phyloP scores from a whole-genome alignment of 2,113 vertebrate species.

The Oxygymnocypris stewartii region DNA sequence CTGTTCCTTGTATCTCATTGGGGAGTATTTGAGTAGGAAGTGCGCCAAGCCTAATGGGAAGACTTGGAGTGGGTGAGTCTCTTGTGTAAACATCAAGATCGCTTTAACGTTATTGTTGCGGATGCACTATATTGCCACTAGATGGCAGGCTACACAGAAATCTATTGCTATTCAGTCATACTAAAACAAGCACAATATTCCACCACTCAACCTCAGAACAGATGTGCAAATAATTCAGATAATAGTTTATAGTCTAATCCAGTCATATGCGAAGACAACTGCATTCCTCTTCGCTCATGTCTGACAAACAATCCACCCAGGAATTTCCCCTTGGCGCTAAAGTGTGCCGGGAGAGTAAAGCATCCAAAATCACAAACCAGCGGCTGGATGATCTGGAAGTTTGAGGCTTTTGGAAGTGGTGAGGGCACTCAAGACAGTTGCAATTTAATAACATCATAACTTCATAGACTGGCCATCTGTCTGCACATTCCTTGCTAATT shows the following conservation, averaged over 20 bases:
- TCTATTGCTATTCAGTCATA: too few species aligned
- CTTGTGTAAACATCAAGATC: conserved; percentile 45
- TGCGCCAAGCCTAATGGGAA: conserved; percentile 47
- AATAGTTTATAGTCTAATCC: neutral
- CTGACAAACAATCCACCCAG: conserved; percentile 57
- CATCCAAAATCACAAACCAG: conserved; percentile 60
- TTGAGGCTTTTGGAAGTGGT: conserved; percentile 54
- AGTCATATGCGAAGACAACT: conserved; percentile 20
- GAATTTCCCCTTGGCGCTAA: conserved; percentile 65
- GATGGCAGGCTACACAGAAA: conserved; percentile 38
- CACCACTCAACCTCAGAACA: neutral
- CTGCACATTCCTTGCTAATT: neutral
- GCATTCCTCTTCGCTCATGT: conserved; percentile 11
- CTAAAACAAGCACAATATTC: neutral
- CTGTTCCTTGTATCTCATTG: conserved; percentile 38
- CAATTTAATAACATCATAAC: conserved; percentile 43
- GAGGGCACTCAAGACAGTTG: conserved; percentile 18
- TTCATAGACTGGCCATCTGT: neutral
- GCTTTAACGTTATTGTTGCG: conserved; percentile 31
- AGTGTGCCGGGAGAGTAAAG: conserved; percentile 53
- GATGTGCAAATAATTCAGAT: neutral
- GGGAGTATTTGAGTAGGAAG: conserved; percentile 49
- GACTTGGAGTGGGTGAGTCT: conserved; percentile 34
- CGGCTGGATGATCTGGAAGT: conserved; percentile 54
- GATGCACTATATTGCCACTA: conserved; percentile 53